Evolutionary conservation across 2,797 vertebrate genomes (phyloP).

Genomic region (Neosalanx taihuensis): DNA sequence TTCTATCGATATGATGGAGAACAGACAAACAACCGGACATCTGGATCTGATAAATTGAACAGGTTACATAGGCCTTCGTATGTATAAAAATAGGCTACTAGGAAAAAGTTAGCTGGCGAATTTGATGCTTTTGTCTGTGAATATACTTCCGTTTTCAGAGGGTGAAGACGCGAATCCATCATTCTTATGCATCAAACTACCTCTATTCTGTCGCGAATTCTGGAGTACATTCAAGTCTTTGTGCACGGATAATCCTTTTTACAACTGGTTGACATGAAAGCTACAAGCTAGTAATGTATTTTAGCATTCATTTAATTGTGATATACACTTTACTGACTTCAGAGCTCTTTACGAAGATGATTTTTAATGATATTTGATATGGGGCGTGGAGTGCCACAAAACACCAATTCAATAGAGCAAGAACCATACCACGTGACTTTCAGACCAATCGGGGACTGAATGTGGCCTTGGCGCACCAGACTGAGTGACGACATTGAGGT

Average conservation of each 20-base stretch:
- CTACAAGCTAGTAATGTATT: constrained; percentile 70
- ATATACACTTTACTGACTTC: constrained; percentile 47
- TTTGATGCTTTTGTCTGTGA: constrained; percentile 66
- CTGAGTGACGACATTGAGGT: constrained; percentile 77
- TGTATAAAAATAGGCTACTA: constrained; percentile 73
- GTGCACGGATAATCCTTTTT: constrained; percentile 62
- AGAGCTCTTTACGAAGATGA: constrained; percentile 75
- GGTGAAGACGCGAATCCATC: constrained; percentile 75
- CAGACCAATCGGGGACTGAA: constrained; percentile 84
- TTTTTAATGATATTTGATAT: constrained; percentile 74
- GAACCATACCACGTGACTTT: constrained; percentile 75
- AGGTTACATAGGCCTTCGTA: constrained; percentile 58
- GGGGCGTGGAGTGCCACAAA: constrained; percentile 35
- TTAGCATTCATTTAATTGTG: constrained; percentile 76
- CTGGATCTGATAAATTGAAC: constrained; percentile 77
- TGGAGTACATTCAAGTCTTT: constrained; percentile 76
- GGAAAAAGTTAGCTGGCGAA: constrained; percentile 76
- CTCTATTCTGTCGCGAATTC: constrained; percentile 71
- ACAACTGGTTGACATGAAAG: constrained; percentile 72
- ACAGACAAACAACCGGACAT: constrained; percentile 75
- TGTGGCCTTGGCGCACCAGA: constrained; percentile 85
- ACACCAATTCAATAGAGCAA: constrained; percentile 79
- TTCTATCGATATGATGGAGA: constrained; percentile 76
- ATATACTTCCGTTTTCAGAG: constrained; percentile 77
- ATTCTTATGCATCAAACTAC: constrained; percentile 74